Conservation (phyloP, 1,140 invertebrate species). For the Heterodera schachtii region DNA sequence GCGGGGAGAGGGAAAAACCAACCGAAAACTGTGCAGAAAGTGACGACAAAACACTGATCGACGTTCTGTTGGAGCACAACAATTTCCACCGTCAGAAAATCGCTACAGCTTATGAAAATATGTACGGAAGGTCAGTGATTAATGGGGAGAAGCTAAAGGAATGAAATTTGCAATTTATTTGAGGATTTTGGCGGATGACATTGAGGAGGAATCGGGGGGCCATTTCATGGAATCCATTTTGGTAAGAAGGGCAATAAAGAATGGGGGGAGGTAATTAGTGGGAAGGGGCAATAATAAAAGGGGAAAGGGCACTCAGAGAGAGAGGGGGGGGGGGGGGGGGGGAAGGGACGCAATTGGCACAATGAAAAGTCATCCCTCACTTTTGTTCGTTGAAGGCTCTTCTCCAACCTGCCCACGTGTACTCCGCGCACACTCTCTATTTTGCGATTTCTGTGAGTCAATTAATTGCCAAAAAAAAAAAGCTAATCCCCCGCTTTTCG, state of each 20-base stretch:
- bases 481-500: neutral
- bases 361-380: too few relatives aligned
- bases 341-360: too few relatives aligned
- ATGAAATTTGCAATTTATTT: slow-evolving; percentile 6
- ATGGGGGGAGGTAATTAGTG: neutral
- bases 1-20: neutral
- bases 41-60: slow-evolving; percentile 50
- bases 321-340: too few relatives aligned
- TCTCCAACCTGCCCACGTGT: slow-evolving; percentile 48
- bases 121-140: slow-evolving; percentile 40
- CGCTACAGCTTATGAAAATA: slow-evolving; percentile 50
- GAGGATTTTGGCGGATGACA: slow-evolving; percentile 45
- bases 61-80: slow-evolving; percentile 47
- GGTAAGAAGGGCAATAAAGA: slow-evolving; percentile 1
- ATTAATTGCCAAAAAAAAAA: too few relatives aligned
- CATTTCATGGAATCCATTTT: slow-evolving; percentile 51
- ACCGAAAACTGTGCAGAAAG: slow-evolving; percentile 39
- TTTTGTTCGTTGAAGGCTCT: slow-evolving; percentile 10
- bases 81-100: slow-evolving; percentile 57
- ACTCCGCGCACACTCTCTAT: slow-evolving; percentile 47
- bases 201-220: slow-evolving; percentile 54
- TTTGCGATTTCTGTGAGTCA: slow-evolving; percentile 41
- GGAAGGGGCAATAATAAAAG: too few relatives aligned
- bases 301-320: too few relatives aligned
- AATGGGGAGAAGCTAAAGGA: neutral